Evolutionary conservation across 2,113 vertebrate species (phyloP).

Genomic region (Myotis brandtii): DNA sequence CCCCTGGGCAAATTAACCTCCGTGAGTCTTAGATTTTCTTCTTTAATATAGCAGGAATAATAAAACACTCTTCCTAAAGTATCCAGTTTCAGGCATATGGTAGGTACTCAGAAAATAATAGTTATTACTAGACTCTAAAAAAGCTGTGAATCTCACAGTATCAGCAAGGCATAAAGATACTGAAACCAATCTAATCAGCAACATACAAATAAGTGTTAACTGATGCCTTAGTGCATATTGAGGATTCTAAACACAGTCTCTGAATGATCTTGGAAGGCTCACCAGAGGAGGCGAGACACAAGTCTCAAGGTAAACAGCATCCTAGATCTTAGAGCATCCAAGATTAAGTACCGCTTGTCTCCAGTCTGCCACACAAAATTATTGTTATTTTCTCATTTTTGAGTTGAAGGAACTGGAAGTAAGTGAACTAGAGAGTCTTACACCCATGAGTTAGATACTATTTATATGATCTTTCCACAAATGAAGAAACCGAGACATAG

Average conservation of each 20-base stretch:
- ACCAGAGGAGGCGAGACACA: neutral
- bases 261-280: neutral
- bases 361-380: neutral
- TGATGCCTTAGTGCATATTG: neutral
- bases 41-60: neutral
- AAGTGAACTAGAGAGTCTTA: neutral
- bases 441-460: neutral
- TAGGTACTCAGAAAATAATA: neutral
- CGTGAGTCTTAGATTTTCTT: neutral
- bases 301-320: neutral
- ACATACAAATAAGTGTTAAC: neutral
- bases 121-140: neutral
- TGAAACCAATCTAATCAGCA: neutral
- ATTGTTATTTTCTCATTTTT: constrained; percentile 42
- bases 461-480: neutral
- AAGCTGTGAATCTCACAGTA: neutral
- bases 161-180: neutral
- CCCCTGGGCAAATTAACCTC: neutral
- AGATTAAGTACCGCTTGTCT: neutral
- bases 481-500: neutral
- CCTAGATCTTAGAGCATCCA: neutral
- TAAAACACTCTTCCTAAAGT: neutral
- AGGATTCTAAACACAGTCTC: neutral
- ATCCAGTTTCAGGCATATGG: neutral
- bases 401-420: constrained; percentile 2